phyloP scores from a whole-genome alignment of 53 echinoderm and acorn worm species.

The Echinarachnius parma region DNA sequence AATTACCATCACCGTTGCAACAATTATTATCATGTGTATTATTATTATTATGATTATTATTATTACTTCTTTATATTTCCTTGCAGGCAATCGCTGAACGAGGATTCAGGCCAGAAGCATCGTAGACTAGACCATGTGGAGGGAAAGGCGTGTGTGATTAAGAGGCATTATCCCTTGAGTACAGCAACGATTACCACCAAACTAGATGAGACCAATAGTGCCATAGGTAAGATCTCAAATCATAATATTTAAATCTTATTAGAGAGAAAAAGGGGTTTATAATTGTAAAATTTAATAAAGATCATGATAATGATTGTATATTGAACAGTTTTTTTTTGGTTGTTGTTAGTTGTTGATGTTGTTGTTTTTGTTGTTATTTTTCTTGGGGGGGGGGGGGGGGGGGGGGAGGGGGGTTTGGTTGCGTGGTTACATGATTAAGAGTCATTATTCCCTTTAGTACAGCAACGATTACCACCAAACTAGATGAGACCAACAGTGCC shows the following conservation, averaged over 20 bases:
- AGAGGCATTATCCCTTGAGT: conserved; percentile 58
- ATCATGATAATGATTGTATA: too few species aligned
- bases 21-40: too few species aligned
- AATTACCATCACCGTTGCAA: too few species aligned
- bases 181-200: conserved; percentile 83
- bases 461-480: conserved; percentile 61
- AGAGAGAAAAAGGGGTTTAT: too few species aligned
- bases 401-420: too few species aligned
- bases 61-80: background rate
- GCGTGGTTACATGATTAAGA: conserved; percentile 60
- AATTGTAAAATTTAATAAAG: too few species aligned
- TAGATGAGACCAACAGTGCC: conserved; percentile 43
- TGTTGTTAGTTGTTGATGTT: too few species aligned
- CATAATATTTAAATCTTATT: too few species aligned
- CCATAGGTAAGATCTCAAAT: conserved; percentile 66
- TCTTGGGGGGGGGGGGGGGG: too few species aligned
- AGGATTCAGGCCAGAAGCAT: conserved; percentile 11
- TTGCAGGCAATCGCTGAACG: conserved; percentile 28
- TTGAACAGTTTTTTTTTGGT: too few species aligned
- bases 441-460: conserved; percentile 52
- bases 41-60: too few species aligned
- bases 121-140: conserved; percentile 41
- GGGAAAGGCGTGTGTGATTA: conserved; percentile 55
- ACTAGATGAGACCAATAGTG: conserved; percentile 50
- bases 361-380: too few species aligned